Conservation (phyloP, 2,888 invertebrate species). For the Serrognathus titanus region DNA sequence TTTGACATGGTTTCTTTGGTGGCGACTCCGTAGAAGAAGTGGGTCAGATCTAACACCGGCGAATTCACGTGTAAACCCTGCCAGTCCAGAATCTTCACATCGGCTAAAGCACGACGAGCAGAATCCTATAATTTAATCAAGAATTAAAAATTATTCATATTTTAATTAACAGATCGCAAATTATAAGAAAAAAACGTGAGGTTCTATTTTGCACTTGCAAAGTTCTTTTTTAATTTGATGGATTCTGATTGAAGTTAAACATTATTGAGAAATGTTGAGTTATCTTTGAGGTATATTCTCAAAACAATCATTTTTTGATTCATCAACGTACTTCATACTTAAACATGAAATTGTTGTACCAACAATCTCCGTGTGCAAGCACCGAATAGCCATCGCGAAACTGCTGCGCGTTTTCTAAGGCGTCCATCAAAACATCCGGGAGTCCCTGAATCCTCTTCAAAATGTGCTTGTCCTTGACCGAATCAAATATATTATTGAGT, state of each 20-base stretch:
- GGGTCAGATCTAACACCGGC: slow-evolving; percentile 36
- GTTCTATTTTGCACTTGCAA: background rate
- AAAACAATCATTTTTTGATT: background rate
- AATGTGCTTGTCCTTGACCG: background rate
- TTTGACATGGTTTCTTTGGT: slow-evolving; percentile 27
- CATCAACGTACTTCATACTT: slow-evolving; percentile 10
- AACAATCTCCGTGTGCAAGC: slow-evolving; percentile 19
- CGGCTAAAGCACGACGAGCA: background rate
- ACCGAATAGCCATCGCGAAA: background rate
- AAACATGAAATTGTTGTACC: slow-evolving; percentile 21
- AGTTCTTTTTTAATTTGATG: background rate
- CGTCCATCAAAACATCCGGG: background rate
- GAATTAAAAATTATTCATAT: background rate
- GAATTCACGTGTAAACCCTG: slow-evolving; percentile 19
- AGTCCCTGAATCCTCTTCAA: background rate
- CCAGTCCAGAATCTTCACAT: slow-evolving; percentile 20
- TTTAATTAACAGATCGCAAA: background rate
- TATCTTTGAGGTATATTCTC: too few relatives aligned
- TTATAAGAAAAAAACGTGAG: too few relatives aligned
- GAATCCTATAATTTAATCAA: slow-evolving; percentile 9
- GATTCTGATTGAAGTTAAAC: too few relatives aligned
- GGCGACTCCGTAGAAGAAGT: slow-evolving; percentile 34
- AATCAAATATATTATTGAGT: slow-evolving; percentile 1
- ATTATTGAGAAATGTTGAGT: too few relatives aligned
- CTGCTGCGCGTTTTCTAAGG: slow-evolving; percentile 3